A percentile compares a stretch with the other conserved stretches of the same genome.
Conservation (phyloP, 2,888 invertebrate species). For the Drosophila anomelani region DNA sequence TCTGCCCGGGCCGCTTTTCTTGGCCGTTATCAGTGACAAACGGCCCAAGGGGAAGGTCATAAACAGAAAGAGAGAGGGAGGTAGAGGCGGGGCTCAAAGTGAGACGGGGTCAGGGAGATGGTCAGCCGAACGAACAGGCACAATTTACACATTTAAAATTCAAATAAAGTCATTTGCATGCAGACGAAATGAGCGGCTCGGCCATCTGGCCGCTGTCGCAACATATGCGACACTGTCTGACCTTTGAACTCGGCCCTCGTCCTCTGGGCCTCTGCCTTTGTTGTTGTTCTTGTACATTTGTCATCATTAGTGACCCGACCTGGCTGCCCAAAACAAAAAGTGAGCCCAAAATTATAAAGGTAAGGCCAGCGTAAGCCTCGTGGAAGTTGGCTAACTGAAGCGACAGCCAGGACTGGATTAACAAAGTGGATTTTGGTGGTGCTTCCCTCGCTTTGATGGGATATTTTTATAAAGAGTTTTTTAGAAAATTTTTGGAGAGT, state of each 20-base stretch:
- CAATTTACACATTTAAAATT: slow-evolving; percentile 79
- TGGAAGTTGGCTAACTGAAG: slow-evolving; percentile 33
- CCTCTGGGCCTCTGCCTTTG: slow-evolving; percentile 25
- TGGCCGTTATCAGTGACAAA: slow-evolving; percentile 76
- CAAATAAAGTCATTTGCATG: slow-evolving; percentile 79
- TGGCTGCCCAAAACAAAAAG: slow-evolving; percentile 46
- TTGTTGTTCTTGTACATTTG: slow-evolving; percentile 64
- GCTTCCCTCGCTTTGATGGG: neutral
- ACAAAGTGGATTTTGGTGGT: slow-evolving; percentile 20
- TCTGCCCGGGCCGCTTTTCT: slow-evolving; percentile 50
- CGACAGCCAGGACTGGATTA: slow-evolving; percentile 38
- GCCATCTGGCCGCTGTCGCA: slow-evolving; percentile 59
- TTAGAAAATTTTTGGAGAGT: neutral
- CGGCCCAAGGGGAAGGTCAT: slow-evolving; percentile 73
- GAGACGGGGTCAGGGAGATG: neutral
- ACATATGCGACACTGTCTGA: slow-evolving; percentile 69
- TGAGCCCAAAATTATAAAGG: slow-evolving; percentile 25
- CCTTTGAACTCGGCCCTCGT: slow-evolving; percentile 61
- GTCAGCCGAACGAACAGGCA: slow-evolving; percentile 49
- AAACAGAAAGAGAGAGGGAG: slow-evolving; percentile 43
- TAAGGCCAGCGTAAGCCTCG: slow-evolving; percentile 8
- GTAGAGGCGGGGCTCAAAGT: neutral
- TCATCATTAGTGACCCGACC: slow-evolving; percentile 73
- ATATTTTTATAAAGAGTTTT: neutral
- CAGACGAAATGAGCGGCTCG: slow-evolving; percentile 67